Base-by-base conservation (phyloP, 1,140 invertebrate species). In the Achatina immaculata region DNA sequence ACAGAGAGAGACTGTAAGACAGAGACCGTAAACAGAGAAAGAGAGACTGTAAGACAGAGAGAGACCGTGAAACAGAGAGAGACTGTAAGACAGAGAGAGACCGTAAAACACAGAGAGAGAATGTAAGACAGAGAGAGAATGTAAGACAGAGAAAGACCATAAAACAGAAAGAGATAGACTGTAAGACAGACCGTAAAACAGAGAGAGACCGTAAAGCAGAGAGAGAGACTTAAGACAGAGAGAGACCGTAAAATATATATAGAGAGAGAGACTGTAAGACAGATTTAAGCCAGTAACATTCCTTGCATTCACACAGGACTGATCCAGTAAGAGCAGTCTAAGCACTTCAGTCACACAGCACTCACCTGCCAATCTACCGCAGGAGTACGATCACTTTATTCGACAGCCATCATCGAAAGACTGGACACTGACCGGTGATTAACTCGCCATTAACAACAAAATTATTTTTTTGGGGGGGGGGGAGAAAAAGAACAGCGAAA, bases 251-350 rank as follows among this genome's bases (percentile, higher is more conserved):
- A 75, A 28, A 45, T 4, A 75, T 4, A 75, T 3, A 11, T 14
- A 7, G 73, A 42, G 73, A 75, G 43, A 75, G 73, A 75, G 73
- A 75, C n/a, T 45, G 73, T 45, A 43, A 75, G 73, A 9, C 40
- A 9, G 51, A 75, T n/a, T n/a, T n/a, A n/a, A n/a, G n/a, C n/a
- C n/a, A n/a, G n/a, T n/a, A n/a, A n/a, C n/a, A n/a, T n/a, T n/a
- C n/a, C n/a, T n/a, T n/a, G n/a, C n/a, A n/a, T n/a, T n/a, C n/a
- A n/a, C n/a, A n/a, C n/a, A n/a, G n/a, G n/a, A n/a, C n/a, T n/a
- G n/a, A n/a, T n/a, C n/a, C n/a, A n/a, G n/a, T n/a, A n/a, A n/a
- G n/a, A n/a, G n/a, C n/a, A n/a, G n/a, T n/a, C n/a, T n/a, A n/a
- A n/a, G n/a, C n/a, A n/a, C n/a, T n/a, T n/a, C n/a, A n/a, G n/a